A percentile compares a stretch with the other conserved stretches of the same genome.
These are phyloP conservation scores for Notolabrus celidotus DNA, from an alignment of 2,797 vertebrate species.

Conservation along the genomic window DNA sequence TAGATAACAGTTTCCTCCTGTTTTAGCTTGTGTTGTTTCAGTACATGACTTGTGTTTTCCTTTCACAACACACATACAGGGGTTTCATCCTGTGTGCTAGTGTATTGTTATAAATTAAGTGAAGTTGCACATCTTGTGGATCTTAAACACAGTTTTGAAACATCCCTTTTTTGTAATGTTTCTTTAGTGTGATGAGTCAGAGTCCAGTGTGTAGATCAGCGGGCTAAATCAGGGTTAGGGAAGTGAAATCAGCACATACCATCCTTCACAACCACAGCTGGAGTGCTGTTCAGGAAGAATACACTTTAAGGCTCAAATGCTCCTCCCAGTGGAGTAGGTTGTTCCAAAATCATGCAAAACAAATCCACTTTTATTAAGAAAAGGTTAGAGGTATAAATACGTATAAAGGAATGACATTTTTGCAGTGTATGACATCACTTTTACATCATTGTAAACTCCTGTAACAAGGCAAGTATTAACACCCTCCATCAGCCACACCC, in stretches of 20 bases:
- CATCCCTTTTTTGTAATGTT: slow-evolving; percentile 15
- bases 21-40: slow-evolving; percentile 25
- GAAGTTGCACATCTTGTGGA: background rate
- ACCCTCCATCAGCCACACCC: slow-evolving; percentile 63
- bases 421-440: background rate
- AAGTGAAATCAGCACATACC: slow-evolving; percentile 28
- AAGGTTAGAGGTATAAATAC: background rate
- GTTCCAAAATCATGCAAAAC: too few species aligned
- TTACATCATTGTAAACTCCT: background rate
- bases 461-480: slow-evolving; percentile 51
- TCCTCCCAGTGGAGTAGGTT: too few species aligned
- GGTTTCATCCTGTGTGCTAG: background rate
- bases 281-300: background rate
- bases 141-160: background rate
- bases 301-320: background rate
- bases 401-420: background rate
- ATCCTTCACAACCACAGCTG: slow-evolving; percentile 2
- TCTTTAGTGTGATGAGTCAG: slow-evolving; percentile 5
- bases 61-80: background rate
- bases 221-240: slow-evolving; percentile 7
- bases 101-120: background rate
- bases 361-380: too few species aligned
- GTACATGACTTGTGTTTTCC: background rate
- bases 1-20: slow-evolving; percentile 43
- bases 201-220: slow-evolving; percentile 11